These are phyloP conservation scores for Vanessa tameamea DNA, from an alignment of 1,140 invertebrate species.

Conservation along the genomic window DNA sequence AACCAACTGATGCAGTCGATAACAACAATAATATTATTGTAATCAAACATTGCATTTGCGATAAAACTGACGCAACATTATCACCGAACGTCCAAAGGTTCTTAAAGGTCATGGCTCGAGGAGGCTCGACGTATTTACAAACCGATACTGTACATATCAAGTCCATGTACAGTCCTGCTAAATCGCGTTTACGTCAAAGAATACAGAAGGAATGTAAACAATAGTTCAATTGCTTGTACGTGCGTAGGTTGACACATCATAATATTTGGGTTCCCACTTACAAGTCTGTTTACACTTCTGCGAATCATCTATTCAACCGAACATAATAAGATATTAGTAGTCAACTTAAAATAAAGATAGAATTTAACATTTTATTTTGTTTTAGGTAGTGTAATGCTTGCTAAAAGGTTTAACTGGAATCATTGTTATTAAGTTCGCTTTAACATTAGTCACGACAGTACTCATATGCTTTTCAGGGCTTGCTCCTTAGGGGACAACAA, in stretches of 20 bases:
- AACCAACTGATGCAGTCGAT: not conserved
- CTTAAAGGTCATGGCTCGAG: conserved; percentile 18
- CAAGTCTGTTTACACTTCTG: not conserved
- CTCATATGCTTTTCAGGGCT: too few relatives aligned
- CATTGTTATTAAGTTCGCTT: too few relatives aligned
- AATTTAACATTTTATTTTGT: too few relatives aligned
- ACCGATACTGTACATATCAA: conserved; percentile 17
- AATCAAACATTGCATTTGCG: conserved; percentile 13
- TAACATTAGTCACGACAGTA: too few relatives aligned
- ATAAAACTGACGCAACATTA: conserved; percentile 27
- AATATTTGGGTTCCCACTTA: conserved; percentile 13
- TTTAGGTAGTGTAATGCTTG: too few relatives aligned
- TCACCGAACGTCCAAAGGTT: conserved; percentile 11
- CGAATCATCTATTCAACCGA: not conserved
- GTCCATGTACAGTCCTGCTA: conserved; percentile 7
- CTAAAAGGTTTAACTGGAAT: too few relatives aligned
- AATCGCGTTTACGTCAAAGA: conserved; percentile 27
- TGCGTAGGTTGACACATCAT: conserved; percentile 3
- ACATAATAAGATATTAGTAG: not conserved
- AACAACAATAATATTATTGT: conserved; percentile 32
- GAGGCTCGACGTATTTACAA: conserved; percentile 31
- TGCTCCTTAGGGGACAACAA: too few relatives aligned
- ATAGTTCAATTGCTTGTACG: conserved; percentile 1
- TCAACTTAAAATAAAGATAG: too few relatives aligned
- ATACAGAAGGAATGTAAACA: conserved; percentile 20